Base-by-base conservation (phyloP, 2,888 invertebrate species). In the Bembecia ichneumoniformis region DNA sequence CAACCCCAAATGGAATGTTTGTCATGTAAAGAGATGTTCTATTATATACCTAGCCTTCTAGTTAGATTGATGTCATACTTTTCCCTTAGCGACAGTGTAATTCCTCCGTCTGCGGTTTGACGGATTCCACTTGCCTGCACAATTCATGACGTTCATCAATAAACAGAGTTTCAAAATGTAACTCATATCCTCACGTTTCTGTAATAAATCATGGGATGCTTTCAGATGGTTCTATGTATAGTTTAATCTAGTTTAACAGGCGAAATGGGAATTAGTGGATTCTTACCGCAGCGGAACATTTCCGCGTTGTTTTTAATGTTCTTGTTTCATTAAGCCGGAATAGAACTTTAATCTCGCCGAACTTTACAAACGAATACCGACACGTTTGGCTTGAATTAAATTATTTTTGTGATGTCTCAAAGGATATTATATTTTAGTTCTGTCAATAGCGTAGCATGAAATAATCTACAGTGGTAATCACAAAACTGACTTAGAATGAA, bases 161-260 rank as follows among this genome's bases (percentile, higher is more conserved):
- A 51, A 40, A 50, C 53, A 49, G 49, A 51, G 44, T 57, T 58
- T 63, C 59, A 63, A 61, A 61, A 61, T 55, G 67, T 44, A 68
- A 67, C 64, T 73, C 66, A 77, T 78, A 76, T 75, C 74, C 71
- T 73, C 74, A 75, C 74, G 74, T 72, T 66, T 63, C 60, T 60
- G 59, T 62, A 66, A 79, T 81, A 82, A 81, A 81, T 80, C 75
- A 74, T 57, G 51, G 60, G 68, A 60, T 72, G 66, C 68, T 71
- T 79, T 73, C 74, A 75, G 73, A 71, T 51, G 68, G 28, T 78
- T 82, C 82, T 71, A 74, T 65, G 76, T 82, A 83, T 79, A 82
- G 77, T 73, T 70, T 64, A 67, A 73, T 77, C 68, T 67, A 62
- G 66, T 66, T 71, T 73, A 71, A 75, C 73, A 68, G 70, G 71